A percentile compares a stretch with the other conserved stretches of the same genome.
Conservation (phyloP, 2,113 vertebrate species). For the Nothobranchius furzeri region DNA sequence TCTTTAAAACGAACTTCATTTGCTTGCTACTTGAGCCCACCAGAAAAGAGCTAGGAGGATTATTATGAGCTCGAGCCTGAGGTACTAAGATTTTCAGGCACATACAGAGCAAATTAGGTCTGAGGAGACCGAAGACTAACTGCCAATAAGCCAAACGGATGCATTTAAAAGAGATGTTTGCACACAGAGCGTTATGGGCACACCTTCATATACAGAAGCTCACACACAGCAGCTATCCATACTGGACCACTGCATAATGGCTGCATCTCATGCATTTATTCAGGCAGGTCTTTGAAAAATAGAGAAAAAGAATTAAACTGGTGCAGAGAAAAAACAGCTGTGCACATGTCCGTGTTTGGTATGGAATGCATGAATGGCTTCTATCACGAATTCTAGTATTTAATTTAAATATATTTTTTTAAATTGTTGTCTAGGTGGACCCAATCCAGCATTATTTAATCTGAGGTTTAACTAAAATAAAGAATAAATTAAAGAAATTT, state of each 20-base stretch:
- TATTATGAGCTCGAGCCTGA: constrained; percentile 44
- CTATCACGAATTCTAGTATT: no score
- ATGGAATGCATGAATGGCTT: no score
- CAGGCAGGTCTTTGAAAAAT: not conserved
- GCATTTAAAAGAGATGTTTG: constrained; percentile 21
- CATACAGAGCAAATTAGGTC: constrained; percentile 52
- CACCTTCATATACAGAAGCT: constrained; percentile 1
- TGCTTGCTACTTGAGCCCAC: constrained; percentile 47
- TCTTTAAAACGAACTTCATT: constrained; percentile 54
- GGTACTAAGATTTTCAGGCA: constrained; percentile 37
- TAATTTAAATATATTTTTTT: no score
- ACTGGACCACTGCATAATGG: constrained; percentile 28
- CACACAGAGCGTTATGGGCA: constrained; percentile 1
- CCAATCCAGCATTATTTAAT: not conserved
- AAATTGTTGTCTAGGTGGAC: not conserved
- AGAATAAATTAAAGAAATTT: not conserved
- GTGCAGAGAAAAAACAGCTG: constrained; percentile 3
- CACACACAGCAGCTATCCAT: constrained; percentile 8
- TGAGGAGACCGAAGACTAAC: constrained; percentile 57
- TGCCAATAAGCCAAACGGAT: constrained; percentile 41
- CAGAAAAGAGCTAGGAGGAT: constrained; percentile 42
- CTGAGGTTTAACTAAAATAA: not conserved
- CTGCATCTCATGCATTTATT: constrained; percentile 23
- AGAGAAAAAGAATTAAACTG: not conserved
- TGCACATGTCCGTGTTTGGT: constrained; percentile 1